Conservation (phyloP, 1,140 invertebrate species). For the Lepidurus apus region DNA sequence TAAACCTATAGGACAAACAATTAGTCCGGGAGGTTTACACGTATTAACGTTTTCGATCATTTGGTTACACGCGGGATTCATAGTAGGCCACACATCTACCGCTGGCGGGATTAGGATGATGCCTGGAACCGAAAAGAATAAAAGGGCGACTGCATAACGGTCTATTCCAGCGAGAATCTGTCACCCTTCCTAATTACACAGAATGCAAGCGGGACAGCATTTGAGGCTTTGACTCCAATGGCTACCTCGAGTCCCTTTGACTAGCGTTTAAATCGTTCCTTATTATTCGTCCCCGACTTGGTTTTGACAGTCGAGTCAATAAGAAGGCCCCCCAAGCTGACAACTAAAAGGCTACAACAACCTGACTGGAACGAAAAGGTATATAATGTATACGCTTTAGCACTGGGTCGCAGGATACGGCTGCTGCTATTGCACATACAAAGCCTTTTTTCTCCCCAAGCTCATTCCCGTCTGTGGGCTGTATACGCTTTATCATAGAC, state of each 20-base stretch:
- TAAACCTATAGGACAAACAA: constrained; percentile 9
- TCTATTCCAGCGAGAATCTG: background rate
- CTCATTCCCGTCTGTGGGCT: background rate
- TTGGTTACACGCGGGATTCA: background rate
- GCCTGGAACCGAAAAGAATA: background rate
- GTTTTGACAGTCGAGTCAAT: constrained; percentile 21
- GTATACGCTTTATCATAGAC: constrained; percentile 1
- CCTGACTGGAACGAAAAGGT: constrained; percentile 21
- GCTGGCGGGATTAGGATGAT: background rate
- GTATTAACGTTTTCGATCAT: constrained; percentile 20
- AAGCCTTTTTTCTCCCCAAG: background rate
- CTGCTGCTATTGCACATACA: background rate
- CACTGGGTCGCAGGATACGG: background rate
- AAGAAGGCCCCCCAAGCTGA: background rate
- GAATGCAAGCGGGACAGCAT: background rate
- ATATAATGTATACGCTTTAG: background rate
- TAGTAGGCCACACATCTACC: background rate
- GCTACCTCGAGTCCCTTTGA: background rate
- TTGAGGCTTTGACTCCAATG: too few relatives aligned
- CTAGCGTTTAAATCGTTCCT: constrained; percentile 15
- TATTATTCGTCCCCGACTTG: constrained; percentile 15
- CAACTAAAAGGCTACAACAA: background rate
- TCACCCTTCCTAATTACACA: constrained; percentile 5
- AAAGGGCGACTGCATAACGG: background rate
- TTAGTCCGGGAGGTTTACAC: constrained; percentile 14